phyloP scores from a whole-genome alignment of 2,888 invertebrate genomes.

The Lobophora halterata region DNA sequence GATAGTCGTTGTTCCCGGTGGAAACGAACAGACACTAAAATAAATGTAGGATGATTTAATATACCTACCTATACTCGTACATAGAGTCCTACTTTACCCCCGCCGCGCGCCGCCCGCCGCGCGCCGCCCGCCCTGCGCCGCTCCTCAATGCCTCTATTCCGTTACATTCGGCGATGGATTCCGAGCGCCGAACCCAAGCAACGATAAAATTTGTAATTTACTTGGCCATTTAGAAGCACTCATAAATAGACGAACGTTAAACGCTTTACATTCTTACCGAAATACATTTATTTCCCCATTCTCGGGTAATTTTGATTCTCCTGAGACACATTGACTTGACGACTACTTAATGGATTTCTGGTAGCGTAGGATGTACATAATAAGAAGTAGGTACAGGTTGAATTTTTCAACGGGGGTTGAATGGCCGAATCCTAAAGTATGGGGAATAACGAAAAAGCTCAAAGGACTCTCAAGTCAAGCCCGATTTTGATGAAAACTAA shows the following conservation, averaged over 20 bases:
- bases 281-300: conserved; percentile 22
- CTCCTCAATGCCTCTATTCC: conserved; percentile 36
- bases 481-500: too few relatives aligned
- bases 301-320: conserved; percentile 5
- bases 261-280: conserved; percentile 26
- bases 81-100: too few relatives aligned
- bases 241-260: conserved; percentile 24
- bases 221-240: conserved; percentile 22
- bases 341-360: neutral
- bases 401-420: too few relatives aligned
- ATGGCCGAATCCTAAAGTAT: too few relatives aligned
- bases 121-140: conserved; percentile 6
- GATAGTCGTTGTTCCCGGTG: conserved; percentile 5
- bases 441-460: too few relatives aligned
- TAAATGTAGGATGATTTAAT: too few relatives aligned
- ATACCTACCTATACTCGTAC: too few relatives aligned
- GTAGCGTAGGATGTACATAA: too few relatives aligned
- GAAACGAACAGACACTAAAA: too few relatives aligned
- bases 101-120: too few relatives aligned
- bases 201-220: conserved; percentile 30
- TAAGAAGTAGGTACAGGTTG: too few relatives aligned
- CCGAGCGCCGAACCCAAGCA: conserved; percentile 12
- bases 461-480: too few relatives aligned
- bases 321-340: neutral
- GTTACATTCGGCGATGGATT: conserved; percentile 21